Evolutionary conservation across 2,888 invertebrate genomes (phyloP).

Genomic region (Trichopoda pennipes): DNA sequence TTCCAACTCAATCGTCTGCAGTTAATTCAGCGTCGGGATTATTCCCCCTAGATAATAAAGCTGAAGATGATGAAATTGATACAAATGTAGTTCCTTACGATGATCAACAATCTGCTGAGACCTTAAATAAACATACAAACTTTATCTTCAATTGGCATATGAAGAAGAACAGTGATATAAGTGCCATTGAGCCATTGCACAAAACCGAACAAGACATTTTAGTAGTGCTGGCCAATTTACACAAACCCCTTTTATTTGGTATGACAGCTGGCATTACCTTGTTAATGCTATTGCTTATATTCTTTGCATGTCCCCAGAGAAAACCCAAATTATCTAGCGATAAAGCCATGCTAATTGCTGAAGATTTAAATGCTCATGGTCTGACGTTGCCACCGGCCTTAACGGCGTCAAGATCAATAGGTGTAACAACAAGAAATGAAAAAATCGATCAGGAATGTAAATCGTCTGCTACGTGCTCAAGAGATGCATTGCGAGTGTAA

Average conservation of each 20-base stretch:
- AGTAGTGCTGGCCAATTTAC: slow-evolving; percentile 72
- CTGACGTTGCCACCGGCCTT: slow-evolving; percentile 70
- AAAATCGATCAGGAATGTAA: slow-evolving; percentile 68
- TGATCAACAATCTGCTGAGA: slow-evolving; percentile 70
- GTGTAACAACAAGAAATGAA: slow-evolving; percentile 58
- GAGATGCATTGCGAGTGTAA: slow-evolving; percentile 73
- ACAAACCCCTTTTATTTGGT: slow-evolving; percentile 74
- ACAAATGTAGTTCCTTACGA: slow-evolving; percentile 65
- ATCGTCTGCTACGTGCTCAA: slow-evolving; percentile 72
- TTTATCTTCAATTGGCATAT: slow-evolving; percentile 73
- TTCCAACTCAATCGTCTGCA: slow-evolving; percentile 3
- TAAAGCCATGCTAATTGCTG: slow-evolving; percentile 74
- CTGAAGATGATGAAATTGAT: slow-evolving; percentile 49
- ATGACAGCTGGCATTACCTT: slow-evolving; percentile 73
- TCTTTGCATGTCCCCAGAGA: slow-evolving; percentile 71
- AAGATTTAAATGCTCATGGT: slow-evolving; percentile 71
- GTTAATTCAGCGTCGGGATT: background rate
- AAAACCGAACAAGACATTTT: slow-evolving; percentile 73
- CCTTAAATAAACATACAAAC: slow-evolving; percentile 71
- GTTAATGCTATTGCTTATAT: slow-evolving; percentile 71
- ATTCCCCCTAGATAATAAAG: slow-evolving; percentile 42
- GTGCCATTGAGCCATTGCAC: slow-evolving; percentile 72
- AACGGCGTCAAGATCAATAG: slow-evolving; percentile 55
- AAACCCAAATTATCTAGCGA: slow-evolving; percentile 72
- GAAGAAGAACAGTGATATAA: slow-evolving; percentile 71